These are phyloP conservation scores for Phytoseiulus persimilis DNA, from an alignment of 2,888 invertebrate genomes.

Conservation along the genomic window DNA sequence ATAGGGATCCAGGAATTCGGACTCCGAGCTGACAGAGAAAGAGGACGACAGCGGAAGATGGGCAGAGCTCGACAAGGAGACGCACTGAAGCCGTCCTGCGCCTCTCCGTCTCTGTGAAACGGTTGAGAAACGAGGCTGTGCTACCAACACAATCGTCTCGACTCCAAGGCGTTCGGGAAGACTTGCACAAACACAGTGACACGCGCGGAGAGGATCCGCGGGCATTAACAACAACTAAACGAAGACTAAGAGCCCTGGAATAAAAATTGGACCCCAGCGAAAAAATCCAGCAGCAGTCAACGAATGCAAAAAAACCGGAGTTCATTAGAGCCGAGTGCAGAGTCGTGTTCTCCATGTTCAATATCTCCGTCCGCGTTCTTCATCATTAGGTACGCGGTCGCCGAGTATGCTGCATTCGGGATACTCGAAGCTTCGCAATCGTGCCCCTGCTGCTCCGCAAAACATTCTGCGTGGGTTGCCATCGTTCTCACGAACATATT, in stretches of 20 bases:
- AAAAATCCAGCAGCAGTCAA: not conserved
- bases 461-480: too few species aligned
- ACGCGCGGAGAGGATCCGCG: not conserved
- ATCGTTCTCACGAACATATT: too few species aligned
- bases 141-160: not conserved
- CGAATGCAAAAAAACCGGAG: not conserved
- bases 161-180: not conserved
- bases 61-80: not conserved
- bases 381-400: not conserved
- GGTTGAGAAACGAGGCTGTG: not conserved
- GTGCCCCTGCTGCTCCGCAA: too few species aligned
- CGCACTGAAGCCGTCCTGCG: not conserved
- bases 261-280: not conserved
- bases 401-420: not conserved
- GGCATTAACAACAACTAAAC: not conserved
- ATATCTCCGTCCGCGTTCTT: not conserved
- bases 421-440: too few species aligned
- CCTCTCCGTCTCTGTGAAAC: not conserved
- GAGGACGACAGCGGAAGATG: not conserved
- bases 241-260: not conserved
- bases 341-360: not conserved
- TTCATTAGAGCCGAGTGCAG: not conserved
- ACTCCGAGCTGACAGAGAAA: not conserved
- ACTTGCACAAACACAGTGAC: not conserved
- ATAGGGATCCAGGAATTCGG: not conserved